These are phyloP conservation scores for Platyura marginata DNA, from an alignment of 1,140 invertebrate species.

Conservation along the genomic window DNA sequence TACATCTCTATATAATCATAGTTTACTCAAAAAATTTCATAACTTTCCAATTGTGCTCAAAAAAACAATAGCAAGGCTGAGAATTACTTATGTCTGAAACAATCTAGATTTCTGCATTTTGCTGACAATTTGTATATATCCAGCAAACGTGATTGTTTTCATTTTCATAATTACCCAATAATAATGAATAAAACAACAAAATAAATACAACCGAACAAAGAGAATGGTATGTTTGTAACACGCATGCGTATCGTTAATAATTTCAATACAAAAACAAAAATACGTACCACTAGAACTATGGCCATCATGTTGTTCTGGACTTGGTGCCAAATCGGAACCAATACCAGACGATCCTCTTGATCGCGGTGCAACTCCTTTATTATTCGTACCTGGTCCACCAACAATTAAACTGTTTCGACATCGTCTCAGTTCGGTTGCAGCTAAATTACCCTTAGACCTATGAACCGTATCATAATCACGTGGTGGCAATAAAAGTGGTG, in stretches of 20 bases:
- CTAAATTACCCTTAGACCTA: conserved; percentile 64
- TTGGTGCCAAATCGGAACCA: conserved; percentile 72
- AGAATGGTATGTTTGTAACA: too few species aligned
- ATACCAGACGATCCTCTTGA: conserved; percentile 56
- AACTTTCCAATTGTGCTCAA: too few species aligned
- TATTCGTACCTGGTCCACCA: conserved; percentile 7
- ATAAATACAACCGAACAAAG: too few species aligned
- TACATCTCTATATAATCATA: too few species aligned
- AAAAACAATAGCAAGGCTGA: too few species aligned
- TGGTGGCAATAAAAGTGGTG: conserved; percentile 72
- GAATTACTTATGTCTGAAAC: too few species aligned
- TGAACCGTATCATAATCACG: conserved; percentile 85
- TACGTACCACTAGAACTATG: conserved; percentile 35
- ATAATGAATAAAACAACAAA: too few species aligned
- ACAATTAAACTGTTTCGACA: conserved; percentile 30
- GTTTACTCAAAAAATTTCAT: too few species aligned
- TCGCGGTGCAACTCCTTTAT: background rate
- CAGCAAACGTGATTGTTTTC: background rate
- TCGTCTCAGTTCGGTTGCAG: conserved; percentile 54
- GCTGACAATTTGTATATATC: too few species aligned
- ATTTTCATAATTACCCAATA: background rate
- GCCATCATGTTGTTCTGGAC: conserved; percentile 38
- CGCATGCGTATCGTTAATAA: background rate
- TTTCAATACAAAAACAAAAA: too few species aligned
- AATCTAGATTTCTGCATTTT: too few species aligned